Evolutionary conservation across 2,113 vertebrate genomes (phyloP).

Genomic region (Connochaetes taurinus): DNA sequence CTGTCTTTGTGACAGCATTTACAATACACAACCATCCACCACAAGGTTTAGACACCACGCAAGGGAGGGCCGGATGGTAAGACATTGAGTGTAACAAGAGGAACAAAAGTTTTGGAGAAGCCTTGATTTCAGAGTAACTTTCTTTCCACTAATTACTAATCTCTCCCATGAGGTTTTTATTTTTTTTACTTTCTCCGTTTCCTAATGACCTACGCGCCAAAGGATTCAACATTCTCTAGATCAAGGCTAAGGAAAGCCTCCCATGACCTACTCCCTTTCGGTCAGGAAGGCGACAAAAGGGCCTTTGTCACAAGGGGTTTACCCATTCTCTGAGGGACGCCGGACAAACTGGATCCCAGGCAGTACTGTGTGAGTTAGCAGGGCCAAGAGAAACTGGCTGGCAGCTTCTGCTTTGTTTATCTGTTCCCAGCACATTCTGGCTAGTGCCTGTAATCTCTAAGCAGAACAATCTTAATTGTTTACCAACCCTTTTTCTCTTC

Average conservation of each 20-base stretch:
- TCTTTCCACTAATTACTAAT: background rate
- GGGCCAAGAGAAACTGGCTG: background rate
- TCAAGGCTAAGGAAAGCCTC: background rate
- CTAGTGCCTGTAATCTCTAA: background rate
- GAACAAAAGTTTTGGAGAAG: background rate
- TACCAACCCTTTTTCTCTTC: background rate
- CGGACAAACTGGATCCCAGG: background rate
- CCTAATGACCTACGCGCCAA: background rate
- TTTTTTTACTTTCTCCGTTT: background rate
- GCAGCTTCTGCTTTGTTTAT: constrained; percentile 9
- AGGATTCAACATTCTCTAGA: background rate
- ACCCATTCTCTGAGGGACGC: background rate
- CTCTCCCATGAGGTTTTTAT: background rate
- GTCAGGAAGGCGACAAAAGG: background rate
- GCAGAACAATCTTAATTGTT: constrained; percentile 11
- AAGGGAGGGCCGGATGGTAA: background rate
- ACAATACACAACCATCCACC: accelerated
- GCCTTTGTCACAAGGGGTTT: background rate
- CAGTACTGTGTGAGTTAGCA: background rate
- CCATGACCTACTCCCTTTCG: background rate
- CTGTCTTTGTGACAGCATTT: background rate
- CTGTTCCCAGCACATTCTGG: background rate
- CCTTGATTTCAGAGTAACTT: background rate
- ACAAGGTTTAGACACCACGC: background rate
- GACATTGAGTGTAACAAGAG: accelerated